Evolutionary conservation across 37 sponge, comb jelly and placozoan genomes (phyloP), one percentile per base, ranked within the genome.

Genomic region (Crambe crambe): DNA sequence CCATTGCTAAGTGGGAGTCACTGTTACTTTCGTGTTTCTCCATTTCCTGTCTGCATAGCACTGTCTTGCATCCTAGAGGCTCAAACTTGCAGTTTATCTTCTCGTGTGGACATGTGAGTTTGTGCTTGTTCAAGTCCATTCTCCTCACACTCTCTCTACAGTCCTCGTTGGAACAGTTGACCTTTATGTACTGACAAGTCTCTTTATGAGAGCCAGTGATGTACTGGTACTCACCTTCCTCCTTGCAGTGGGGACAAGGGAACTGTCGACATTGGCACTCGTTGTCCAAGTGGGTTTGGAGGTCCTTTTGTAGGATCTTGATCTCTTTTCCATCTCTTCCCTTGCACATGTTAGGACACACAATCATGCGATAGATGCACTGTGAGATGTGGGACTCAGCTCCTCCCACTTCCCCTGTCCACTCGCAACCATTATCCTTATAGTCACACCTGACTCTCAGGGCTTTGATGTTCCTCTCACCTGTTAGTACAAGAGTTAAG

Each of bases 181-280:
- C 61, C 43, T 72, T 37, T 22, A 72, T 8, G 15, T 41, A 38
- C 32, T 60, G 81, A 37, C 81, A 81, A 9, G 2, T 32, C 26
- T 60, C 73, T 26, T 61, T 37, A 37, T 81, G 81, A 42, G 42
- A 35, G 35, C 58, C 70, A 17, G 59, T 81, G 3, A 58, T 72
- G 44, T 72, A 60, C 37, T 58, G n/a, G 62, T 81, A 27, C 39
- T 58, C 63, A 5, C 72, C 73, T 15, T 41, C 61, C 62, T 54
- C 72, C 30, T 71, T 31, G 40, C 72, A 81, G 22, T 81, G 73
- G 5, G 81, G 81, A 60, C 81, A 81, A 41, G 58, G 31, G 42
- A 51, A 72, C 73, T 41, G 81, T 40, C 81, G 36, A 6, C 42
- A 37, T n/a, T 60, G 72, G 42, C 81, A 81, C 34, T 23, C n/a